Base-by-base conservation (phyloP, 2,797 vertebrate species). In the Aeoliscus strigatus region DNA sequence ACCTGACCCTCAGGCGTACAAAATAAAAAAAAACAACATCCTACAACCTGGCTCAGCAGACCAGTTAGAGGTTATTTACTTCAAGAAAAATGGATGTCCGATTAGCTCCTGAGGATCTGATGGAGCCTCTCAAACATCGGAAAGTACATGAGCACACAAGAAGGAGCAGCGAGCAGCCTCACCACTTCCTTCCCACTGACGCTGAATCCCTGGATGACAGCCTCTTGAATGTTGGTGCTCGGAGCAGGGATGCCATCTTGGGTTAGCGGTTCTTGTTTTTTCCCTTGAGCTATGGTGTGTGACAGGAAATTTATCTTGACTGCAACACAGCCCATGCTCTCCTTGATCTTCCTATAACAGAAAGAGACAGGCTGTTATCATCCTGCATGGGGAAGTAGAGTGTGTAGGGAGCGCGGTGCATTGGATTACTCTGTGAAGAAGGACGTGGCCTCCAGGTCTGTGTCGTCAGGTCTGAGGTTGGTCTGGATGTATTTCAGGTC, bases 261-360 rank as follows among this genome's bases (percentile, higher is more conserved):
- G 33, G 8, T 0, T 36, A 9, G 34, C 3, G 60, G 7, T 9
- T 23, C 23, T 28, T 36, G 53, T 28, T 56, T 81, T 58, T 76
- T 86, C 47, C 71, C 58, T 60, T 92, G 91, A 9, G 37, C 89
- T 1, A 95, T 81, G 0, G 47, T 74, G 57, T 95, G 93, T 32
- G 91, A 83, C 52, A 94, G 42, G 71, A 92, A 94, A 72, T 93
- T 94, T 40, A 94, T 47, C 58, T 93, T 94, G 12, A 91, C 91
- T 1, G 90, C 85, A 14, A 93, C 82, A 41, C 89, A 90, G 51
- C 79, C 84, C 73, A 93, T 83, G 66, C 92, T 94, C 55, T 93
- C 90, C 58, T 90, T 91, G 72, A 94, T 93, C 75, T 93, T 94
- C 80, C 93, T 95, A 59, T 39, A 66, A 33, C 16, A 32, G 14